phyloP scores from a whole-genome alignment of 2,113 vertebrate genomes.

The Strix aluco region DNA sequence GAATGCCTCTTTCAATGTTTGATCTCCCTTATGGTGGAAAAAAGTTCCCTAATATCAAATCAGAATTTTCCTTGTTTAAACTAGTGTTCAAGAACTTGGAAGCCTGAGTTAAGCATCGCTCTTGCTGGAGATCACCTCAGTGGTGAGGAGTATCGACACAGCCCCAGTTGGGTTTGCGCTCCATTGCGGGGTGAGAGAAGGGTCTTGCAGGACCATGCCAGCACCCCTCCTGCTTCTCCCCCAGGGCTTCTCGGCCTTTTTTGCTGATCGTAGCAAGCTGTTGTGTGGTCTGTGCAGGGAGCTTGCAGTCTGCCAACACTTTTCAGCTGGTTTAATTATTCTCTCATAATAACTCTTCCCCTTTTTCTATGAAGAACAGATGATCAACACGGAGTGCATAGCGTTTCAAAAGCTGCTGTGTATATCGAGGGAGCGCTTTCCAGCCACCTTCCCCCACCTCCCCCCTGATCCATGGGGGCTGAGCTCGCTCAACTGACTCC shows the following conservation, averaged over 20 bases:
- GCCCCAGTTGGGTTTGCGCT: not conserved
- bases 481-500: not conserved
- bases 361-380: conserved; percentile 69
- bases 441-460: conserved; percentile 16
- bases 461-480: not conserved
- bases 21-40: not conserved
- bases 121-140: not conserved
- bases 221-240: not conserved
- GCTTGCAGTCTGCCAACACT: conserved; percentile 59
- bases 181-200: not conserved
- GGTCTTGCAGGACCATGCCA: not conserved
- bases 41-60: not conserved
- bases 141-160: rapidly evolving
- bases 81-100: not conserved
- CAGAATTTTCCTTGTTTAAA: not conserved
- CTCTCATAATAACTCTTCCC: conserved; percentile 68
- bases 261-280: conserved; percentile 62
- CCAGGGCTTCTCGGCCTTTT: not conserved
- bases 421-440: not conserved
- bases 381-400: not conserved
- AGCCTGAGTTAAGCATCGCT: rapidly evolving
- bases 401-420: not conserved
- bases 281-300: conserved; percentile 44
- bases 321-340: conserved; percentile 72
- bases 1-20: rapidly evolving